Base-by-base conservation (phyloP, 2,113 vertebrate species). In the Oplegnathus fasciatus region DNA sequence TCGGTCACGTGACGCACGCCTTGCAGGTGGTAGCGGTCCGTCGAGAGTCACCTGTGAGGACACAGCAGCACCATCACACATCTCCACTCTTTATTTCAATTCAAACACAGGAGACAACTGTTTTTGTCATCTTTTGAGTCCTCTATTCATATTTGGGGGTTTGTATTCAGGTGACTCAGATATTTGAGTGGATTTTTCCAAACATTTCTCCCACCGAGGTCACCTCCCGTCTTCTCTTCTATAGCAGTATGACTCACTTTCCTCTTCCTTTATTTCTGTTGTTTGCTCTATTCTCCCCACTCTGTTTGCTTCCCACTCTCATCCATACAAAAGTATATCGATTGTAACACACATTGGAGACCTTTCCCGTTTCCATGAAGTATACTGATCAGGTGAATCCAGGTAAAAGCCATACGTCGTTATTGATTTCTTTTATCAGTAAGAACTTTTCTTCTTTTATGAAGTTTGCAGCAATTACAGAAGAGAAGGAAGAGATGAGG, bases 191-290 rank as follows among this genome's bases (percentile, higher is more conserved):
- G 61, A 61, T 88, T 79, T 82, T 54, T 81, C 8, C 11, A 68
- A 71, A 54, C 40, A 50, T 46, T 60, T 75, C 68, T 66, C 50
- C 72, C 48, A 57, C 69, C 40, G 15, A 44, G 50, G 69, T 68
- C 46, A 18, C 55, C 79, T 75, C 34, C 58, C 50, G 13, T 55
- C 40, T 34, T 57, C 68, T 72, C 58, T 30, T 66, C 34, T 61
- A 17, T 40, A 22, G 18, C 32, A 65, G 32, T 6, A 24, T 85
- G 78, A 85, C 46, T 84, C 69, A 66, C n/a, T 64, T 70, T 70
- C 34, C 64, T 28, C 30, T 37, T 78, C 37, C 44, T 52, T 61
- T 58, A 34, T 68, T 68, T 26, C 46, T 68, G 10, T 64, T 20
- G 34, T 54, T 71, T 46, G 22, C 57, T 58, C 46, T 18, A 1